These are phyloP conservation scores for Microctenopoma lineatum DNA, from an alignment of 2,797 vertebrate species.

Conservation along the genomic window DNA sequence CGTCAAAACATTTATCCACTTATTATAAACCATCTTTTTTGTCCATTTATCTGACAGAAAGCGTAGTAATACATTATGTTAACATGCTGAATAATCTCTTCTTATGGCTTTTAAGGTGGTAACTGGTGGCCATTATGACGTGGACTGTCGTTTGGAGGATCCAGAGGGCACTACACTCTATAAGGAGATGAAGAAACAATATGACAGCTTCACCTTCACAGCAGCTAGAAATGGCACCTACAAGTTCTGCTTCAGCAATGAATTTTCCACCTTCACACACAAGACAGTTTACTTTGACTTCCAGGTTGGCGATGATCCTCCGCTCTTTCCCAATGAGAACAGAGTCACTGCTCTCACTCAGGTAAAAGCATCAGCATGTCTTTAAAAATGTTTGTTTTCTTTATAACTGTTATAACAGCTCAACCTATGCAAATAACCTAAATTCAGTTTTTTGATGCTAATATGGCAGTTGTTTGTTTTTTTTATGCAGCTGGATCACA, in stretches of 20 bases:
- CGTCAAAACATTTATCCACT: too few species aligned
- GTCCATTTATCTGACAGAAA: background rate
- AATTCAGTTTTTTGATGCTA: too few species aligned
- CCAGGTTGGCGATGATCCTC: slow-evolving; percentile 97
- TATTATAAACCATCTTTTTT: background rate
- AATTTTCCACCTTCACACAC: slow-evolving; percentile 99
- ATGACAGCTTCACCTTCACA: slow-evolving; percentile 98
- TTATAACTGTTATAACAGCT: background rate
- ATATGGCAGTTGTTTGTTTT: too few species aligned
- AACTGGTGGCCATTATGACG: slow-evolving; percentile 98
- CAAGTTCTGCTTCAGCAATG: slow-evolving; percentile 99
- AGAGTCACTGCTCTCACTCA: slow-evolving; percentile 97
- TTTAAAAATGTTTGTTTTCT: background rate
- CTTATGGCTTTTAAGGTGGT: slow-evolving; percentile 87
- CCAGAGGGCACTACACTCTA: slow-evolving; percentile 92
- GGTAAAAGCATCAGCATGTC: slow-evolving; percentile 75
- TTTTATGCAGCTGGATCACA: too few species aligned
- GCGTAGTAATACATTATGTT: background rate
- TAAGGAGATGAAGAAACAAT: slow-evolving; percentile 99
- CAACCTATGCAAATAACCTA: background rate
- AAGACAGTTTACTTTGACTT: slow-evolving; percentile 99
- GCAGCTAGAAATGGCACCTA: slow-evolving; percentile 93
- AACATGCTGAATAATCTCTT: background rate
- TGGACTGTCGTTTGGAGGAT: slow-evolving; percentile 96
- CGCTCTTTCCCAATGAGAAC: slow-evolving; percentile 97